Conservation (phyloP, 1,140 invertebrate species). For the Charaxes varanes region DNA sequence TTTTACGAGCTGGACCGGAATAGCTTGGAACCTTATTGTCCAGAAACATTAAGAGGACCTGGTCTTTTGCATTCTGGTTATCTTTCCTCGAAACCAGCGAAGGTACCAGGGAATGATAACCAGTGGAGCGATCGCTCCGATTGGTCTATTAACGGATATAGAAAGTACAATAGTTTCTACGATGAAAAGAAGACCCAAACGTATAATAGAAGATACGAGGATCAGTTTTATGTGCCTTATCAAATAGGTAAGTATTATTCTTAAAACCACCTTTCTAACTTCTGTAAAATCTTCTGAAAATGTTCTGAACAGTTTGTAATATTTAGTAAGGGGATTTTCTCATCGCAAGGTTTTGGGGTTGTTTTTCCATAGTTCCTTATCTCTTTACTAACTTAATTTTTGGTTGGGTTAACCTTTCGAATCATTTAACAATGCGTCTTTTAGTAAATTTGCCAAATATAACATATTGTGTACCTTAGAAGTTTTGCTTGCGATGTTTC, state of each 20-base stretch:
- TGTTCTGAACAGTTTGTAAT: too few species aligned
- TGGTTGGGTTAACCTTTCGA: too few species aligned
- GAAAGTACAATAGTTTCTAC: constrained; percentile 30
- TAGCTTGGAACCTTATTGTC: constrained; percentile 64
- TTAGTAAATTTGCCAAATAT: too few species aligned
- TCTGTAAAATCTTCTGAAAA: neutral
- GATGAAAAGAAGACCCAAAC: constrained; percentile 32
- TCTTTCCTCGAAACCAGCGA: constrained; percentile 46
- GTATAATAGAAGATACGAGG: constrained; percentile 44
- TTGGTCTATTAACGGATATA: constrained; percentile 28
- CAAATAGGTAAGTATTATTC: constrained; percentile 50
- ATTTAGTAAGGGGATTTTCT: too few species aligned
- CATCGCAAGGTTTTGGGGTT: too few species aligned
- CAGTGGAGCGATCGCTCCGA: constrained; percentile 39
- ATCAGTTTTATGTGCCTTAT: constrained; percentile 56
- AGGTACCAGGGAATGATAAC: constrained; percentile 18
- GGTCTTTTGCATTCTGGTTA: constrained; percentile 58
- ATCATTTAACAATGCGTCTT: too few species aligned
- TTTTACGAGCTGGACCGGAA: constrained; percentile 84
- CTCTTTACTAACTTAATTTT: too few species aligned
- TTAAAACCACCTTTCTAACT: neutral
- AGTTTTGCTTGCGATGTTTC: too few species aligned
- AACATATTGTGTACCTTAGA: too few species aligned
- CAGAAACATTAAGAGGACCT: constrained; percentile 46
- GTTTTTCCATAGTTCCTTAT: too few species aligned